phyloP scores from a whole-genome alignment of 2,888 invertebrate genomes.

The Phyllotreta cruciferae region DNA sequence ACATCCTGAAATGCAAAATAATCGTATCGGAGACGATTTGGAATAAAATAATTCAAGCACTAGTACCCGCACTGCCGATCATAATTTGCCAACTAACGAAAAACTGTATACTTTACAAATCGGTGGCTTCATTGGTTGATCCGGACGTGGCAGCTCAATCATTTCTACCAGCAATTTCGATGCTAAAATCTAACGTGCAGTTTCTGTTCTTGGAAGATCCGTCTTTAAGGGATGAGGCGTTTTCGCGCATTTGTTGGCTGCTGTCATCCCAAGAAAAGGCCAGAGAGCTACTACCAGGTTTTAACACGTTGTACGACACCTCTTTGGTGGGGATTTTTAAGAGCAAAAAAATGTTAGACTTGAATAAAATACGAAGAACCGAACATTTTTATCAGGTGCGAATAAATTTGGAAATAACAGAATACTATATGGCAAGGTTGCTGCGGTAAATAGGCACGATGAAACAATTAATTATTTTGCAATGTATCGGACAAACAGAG shows the following conservation, averaged over 20 bases:
- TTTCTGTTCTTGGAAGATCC: conserved; percentile 60
- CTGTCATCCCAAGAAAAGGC: conserved; percentile 61
- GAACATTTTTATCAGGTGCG: conserved; percentile 59
- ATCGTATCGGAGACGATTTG: conserved; percentile 69
- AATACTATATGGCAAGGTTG: too few species aligned
- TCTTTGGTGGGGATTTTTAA: conserved; percentile 60
- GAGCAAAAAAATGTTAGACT: conserved; percentile 54
- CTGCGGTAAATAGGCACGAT: too few species aligned
- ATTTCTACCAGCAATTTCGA: conserved; percentile 65
- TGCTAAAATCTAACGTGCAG: conserved; percentile 63
- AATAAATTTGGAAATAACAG: conserved; percentile 5
- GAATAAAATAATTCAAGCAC: conserved; percentile 66
- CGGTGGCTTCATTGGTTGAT: conserved; percentile 70
- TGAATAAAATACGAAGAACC: conserved; percentile 51
- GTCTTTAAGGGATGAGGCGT: conserved; percentile 61
- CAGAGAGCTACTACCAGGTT: conserved; percentile 59
- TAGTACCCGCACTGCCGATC: conserved; percentile 68
- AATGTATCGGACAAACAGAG: too few species aligned
- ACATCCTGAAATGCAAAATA: conserved; percentile 69
- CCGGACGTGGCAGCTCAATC: conserved; percentile 68
- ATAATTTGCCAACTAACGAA: conserved; percentile 67
- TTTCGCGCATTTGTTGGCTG: conserved; percentile 63
- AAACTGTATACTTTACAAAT: conserved; percentile 64
- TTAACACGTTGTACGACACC: conserved; percentile 61
- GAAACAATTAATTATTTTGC: too few species aligned